Base-by-base conservation (phyloP, 2,113 vertebrate genomes). In the Menidia beryllina region DNA sequence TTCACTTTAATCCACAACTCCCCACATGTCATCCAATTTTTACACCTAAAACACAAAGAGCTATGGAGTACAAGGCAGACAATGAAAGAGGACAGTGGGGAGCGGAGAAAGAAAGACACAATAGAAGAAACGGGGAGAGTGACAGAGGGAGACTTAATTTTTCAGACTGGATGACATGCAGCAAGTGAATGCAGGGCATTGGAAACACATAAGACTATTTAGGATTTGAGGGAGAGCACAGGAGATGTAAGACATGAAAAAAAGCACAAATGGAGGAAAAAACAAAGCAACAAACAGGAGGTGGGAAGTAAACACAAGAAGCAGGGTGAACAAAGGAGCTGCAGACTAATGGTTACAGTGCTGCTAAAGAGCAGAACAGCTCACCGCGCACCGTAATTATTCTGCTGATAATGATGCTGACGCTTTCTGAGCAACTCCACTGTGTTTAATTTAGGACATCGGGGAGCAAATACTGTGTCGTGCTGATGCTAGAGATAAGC, bases 1-100 rank as follows among this genome's bases (percentile, higher is more conserved):
- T 89, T 84, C 77, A 81, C 81, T 88, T 84, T 89, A 89, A 89
- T 89, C 81, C 85, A 73, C 70, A 79, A 73, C 76, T 77, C 76
- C 63, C 81, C 76, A 80, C 79, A 80, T 83, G 88, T 76, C 86
- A 80, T 78, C 69, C 86, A 89, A 75, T 88, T 87, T 83, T 73
- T 83, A 82, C 68, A 83, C 71, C 59, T 79, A 47, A 81, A 87
- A 82, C 62, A 75, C 5, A n/a, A 45, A 74, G 69, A 77, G 72
- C 63, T 25, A 65, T 47, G 57, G 27, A 75, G 48, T 23, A 74
- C 24, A 54, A 23, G 21, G 17, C 54, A 61, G 57, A 77, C 71
- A 69, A 81, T 77, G 50, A 60, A 79, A 77, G 73, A 57, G 73
- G 75, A 70, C 67, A 72, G 77, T 55, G 48, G 75, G 67, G 62